Conservation (phyloP, 2,888 invertebrate species). For the Pharmacophagus antenor region DNA sequence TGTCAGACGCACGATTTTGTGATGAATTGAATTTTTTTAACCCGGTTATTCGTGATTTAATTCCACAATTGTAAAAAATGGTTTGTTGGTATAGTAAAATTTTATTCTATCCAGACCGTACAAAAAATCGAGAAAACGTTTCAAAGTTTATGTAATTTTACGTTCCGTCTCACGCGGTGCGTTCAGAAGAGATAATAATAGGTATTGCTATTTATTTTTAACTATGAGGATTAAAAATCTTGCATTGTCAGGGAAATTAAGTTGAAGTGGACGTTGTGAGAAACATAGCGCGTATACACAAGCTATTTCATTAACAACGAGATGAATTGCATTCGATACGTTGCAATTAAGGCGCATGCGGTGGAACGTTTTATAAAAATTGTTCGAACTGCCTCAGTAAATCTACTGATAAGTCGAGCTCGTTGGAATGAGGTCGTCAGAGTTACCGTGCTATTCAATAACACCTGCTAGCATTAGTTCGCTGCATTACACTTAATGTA, state of each 20-base stretch:
- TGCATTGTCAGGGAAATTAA: neutral
- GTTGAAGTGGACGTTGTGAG: neutral
- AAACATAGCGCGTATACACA: neutral
- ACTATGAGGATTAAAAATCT: neutral
- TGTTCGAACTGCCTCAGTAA: slow-evolving; percentile 7
- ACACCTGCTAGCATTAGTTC: slow-evolving; percentile 4
- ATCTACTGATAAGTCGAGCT: slow-evolving; percentile 3
- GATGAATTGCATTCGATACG: slow-evolving; percentile 9
- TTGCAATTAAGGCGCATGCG: slow-evolving; percentile 8
- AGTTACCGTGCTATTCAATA: slow-evolving; percentile 5
- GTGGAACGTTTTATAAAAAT: slow-evolving; percentile 8
- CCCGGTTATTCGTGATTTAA: neutral
- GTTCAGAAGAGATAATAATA: neutral
- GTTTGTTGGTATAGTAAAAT: neutral
- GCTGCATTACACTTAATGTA: neutral
- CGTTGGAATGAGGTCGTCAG: neutral
- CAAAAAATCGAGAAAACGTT: too few species aligned
- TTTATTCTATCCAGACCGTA: too few species aligned
- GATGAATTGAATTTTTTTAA: neutral
- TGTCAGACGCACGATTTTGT: neutral
- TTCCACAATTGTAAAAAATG: too few species aligned
- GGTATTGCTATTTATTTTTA: neutral
- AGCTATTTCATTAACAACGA: neutral
- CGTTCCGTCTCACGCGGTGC: too few species aligned
- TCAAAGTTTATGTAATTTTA: too few species aligned